phyloP scores from a whole-genome alignment of 2,113 vertebrate genomes.

The Embiotoca jacksoni region DNA sequence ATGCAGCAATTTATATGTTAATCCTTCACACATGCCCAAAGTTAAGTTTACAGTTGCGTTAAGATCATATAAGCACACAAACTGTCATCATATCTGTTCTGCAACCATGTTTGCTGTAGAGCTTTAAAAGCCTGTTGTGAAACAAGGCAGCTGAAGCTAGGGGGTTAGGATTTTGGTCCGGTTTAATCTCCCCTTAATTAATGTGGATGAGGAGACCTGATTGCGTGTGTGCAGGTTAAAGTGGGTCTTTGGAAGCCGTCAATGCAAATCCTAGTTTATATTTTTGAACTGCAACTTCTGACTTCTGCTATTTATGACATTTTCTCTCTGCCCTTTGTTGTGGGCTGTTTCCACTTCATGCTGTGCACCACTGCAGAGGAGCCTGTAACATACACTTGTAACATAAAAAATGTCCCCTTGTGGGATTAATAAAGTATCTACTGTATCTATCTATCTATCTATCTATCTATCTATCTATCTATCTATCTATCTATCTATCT shows the following conservation, averaged over 20 bases:
- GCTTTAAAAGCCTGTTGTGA: constrained; percentile 25
- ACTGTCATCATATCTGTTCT: background rate
- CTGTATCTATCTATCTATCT: too few species aligned
- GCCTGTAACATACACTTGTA: background rate
- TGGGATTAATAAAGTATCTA: too few species aligned
- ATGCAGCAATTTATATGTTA: background rate
- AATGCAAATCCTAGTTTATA: constrained; percentile 24
- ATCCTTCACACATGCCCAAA: constrained; percentile 9
- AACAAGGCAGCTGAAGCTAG: constrained; percentile 17
- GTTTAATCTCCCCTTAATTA: constrained; percentile 47
- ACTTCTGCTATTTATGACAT: constrained; percentile 72
- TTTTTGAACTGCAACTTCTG: constrained; percentile 52
- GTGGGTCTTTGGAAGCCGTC: constrained; percentile 9
- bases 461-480: too few species aligned
- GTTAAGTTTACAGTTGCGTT: constrained; percentile 34
- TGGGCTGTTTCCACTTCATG: constrained; percentile 50
- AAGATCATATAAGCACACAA: background rate
- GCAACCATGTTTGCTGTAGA: background rate
- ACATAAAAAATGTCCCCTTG: too few species aligned
- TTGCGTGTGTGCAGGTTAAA: constrained; percentile 3
- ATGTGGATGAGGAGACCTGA: constrained; percentile 18
- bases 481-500: too few species aligned
- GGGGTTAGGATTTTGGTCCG: constrained; percentile 19
- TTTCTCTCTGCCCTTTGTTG: constrained; percentile 67
- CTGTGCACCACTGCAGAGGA: constrained; percentile 29